Conservation (phyloP, 1,140 invertebrate genomes). For the Heliconius hermathena region DNA sequence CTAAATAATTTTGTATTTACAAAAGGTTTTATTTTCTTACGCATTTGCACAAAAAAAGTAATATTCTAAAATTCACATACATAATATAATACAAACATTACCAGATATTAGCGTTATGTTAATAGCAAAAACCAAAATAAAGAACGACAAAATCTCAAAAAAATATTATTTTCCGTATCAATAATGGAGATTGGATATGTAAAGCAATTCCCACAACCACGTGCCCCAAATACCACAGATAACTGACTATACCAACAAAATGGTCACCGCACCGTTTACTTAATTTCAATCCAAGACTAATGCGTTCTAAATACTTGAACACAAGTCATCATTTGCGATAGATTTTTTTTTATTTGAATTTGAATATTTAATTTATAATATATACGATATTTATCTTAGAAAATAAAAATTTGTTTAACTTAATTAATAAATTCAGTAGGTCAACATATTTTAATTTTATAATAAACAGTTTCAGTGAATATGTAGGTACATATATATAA, state of each 20-base stretch:
- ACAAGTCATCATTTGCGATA: background rate
- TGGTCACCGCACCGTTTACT: conserved; percentile 16
- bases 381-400: background rate
- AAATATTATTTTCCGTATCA: background rate
- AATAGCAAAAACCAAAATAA: background rate
- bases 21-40: too few relatives aligned
- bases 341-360: background rate
- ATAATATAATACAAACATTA: too few relatives aligned
- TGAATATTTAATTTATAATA: background rate
- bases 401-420: background rate
- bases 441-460: background rate
- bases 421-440: background rate
- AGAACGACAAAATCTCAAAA: background rate
- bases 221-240: conserved; percentile 27
- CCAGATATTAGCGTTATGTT: too few relatives aligned
- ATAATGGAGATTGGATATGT: background rate
- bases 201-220: background rate
- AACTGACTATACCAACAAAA: conserved; percentile 18
- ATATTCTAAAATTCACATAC: background rate
- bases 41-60: too few relatives aligned
- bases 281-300: conserved; percentile 18
- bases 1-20: too few relatives aligned
- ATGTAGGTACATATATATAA: too few relatives aligned
- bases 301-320: conserved; percentile 21
- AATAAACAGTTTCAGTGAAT: too few relatives aligned